A percentile compares a stretch with the other conserved stretches of the same genome.
These are phyloP conservation scores for Caenorhabditis afra DNA, from an alignment of 2,888 invertebrate species.

Conservation along the genomic window DNA sequence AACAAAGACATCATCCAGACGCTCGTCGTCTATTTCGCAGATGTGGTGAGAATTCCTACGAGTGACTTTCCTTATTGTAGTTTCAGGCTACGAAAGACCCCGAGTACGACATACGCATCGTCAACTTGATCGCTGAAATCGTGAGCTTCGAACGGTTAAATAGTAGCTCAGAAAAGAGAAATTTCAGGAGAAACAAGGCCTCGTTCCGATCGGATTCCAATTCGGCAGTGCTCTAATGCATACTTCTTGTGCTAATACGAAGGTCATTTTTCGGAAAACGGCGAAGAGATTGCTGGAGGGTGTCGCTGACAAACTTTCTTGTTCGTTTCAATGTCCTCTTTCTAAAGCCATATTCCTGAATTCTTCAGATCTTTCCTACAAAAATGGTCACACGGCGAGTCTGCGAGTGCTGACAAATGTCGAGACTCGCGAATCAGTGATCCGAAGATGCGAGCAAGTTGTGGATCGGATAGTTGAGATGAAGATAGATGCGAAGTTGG, in stretches of 20 bases:
- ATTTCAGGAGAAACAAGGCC: constrained; percentile 36
- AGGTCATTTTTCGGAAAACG: neutral
- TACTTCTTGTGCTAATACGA: constrained; percentile 30
- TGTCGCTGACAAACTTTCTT: constrained; percentile 18
- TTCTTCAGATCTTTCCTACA: constrained; percentile 38
- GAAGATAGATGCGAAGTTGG: constrained; percentile 20
- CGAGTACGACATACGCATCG: constrained; percentile 32
- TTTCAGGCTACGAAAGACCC: constrained; percentile 24
- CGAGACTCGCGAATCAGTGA: constrained; percentile 43
- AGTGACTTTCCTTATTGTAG: too few species aligned
- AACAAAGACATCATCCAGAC: constrained; percentile 13
- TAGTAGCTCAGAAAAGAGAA: neutral
- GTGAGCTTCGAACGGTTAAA: constrained; percentile 7
- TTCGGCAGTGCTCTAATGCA: constrained; percentile 29
- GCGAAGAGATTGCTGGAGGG: constrained; percentile 23
- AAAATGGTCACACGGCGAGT: constrained; percentile 16
- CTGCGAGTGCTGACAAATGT: constrained; percentile 40
- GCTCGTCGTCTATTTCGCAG: constrained; percentile 28
- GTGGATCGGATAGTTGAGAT: constrained; percentile 50
- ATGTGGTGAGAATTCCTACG: too few species aligned
- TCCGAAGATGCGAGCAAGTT: constrained; percentile 46
- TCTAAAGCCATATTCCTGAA: neutral
- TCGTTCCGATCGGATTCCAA: constrained; percentile 9
- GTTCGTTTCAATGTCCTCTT: neutral
- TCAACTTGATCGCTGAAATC: constrained; percentile 16